These are phyloP conservation scores for Salminus brasiliensis DNA, from an alignment of 2,113 vertebrate species.

Conservation along the genomic window DNA sequence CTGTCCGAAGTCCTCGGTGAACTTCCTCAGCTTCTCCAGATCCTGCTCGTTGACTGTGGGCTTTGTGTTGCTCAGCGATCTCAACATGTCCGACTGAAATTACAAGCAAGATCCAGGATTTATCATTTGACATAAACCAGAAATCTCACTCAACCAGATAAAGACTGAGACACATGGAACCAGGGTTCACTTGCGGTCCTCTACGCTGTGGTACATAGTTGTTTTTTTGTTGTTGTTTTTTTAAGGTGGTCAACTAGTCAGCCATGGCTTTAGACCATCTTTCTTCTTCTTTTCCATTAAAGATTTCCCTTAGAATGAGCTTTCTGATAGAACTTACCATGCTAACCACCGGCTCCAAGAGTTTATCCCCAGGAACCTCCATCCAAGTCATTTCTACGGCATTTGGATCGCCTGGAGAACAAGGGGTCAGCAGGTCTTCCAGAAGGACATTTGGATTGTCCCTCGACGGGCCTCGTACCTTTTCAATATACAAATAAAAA, in stretches of 20 bases:
- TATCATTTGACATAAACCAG: background rate
- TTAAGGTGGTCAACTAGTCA: no score
- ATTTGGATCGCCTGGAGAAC: conserved; percentile 89
- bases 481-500: conserved; percentile 37
- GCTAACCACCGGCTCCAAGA: conserved; percentile 88
- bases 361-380: conserved; percentile 91
- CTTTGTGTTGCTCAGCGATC: conserved; percentile 84
- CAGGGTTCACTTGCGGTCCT: no score
- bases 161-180: no score
- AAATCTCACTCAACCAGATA: no score
- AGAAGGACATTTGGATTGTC: conserved; percentile 74
- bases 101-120: background rate
- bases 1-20: conserved; percentile 98
- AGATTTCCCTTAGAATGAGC: no score
- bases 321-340: conserved; percentile 85
- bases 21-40: conserved; percentile 93
- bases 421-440: conserved; percentile 90
- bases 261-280: no score
- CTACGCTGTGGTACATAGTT: no score
- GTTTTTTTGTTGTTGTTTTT: no score
- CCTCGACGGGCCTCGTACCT: conserved; percentile 86
- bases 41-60: conserved; percentile 97
- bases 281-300: no score
- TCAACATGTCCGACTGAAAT: conserved; percentile 87
- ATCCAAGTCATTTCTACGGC: conserved; percentile 96